Base-by-base conservation (phyloP, 2,888 invertebrate genomes). In the Ochropacha duplaris region DNA sequence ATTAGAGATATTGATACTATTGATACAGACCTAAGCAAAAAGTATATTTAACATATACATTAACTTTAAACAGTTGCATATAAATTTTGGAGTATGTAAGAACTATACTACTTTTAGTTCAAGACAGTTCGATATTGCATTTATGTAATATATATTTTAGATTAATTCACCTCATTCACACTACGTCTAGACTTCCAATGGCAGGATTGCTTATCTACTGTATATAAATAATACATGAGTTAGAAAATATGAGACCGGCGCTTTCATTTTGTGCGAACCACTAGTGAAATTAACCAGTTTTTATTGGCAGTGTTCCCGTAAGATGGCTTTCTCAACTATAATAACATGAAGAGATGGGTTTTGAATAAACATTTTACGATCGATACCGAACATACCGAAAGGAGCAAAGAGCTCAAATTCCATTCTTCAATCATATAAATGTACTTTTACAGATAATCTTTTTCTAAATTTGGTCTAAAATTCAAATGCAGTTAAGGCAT, bases 151-250 rank as follows among this genome's bases (percentile, higher is more conserved):
- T 71, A 69, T 83, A 86, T 77, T 74, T 85, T 82, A 83, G 79
- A 87, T 86, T 78, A 78, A 81, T 86, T 86, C 83, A 82, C 81
- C 83, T 87, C 82, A 86, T 88, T 87, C 83, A 75, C 85, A 80
- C 86, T 77, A 73, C 80, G 87, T 87, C 88, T 88, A 85, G 88
- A 87, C 88, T 83, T 75, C 78, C 79, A 86, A 85, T 83, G 76
- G 82, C 73, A 72, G 77, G 78, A 87, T 88, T 85, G 83, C 81
- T 86, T 86, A 84, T 83, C 71, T 82, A 72, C 69, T 68, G 74
- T 66, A 52, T 76, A 87, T 90, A 84, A 88, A 90, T 90, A 86
- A 88, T 79, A 88, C 87, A 90, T 90, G 86, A 90, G 83, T 78
- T 82, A 79, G 82, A 84, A 81, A 87, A 87, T 88, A 87, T 86